These are phyloP conservation scores for Rhopilema esculentum DNA, from an alignment of 30 jellyfish, hydroid and myxozoan species.

Conservation along the genomic window DNA sequence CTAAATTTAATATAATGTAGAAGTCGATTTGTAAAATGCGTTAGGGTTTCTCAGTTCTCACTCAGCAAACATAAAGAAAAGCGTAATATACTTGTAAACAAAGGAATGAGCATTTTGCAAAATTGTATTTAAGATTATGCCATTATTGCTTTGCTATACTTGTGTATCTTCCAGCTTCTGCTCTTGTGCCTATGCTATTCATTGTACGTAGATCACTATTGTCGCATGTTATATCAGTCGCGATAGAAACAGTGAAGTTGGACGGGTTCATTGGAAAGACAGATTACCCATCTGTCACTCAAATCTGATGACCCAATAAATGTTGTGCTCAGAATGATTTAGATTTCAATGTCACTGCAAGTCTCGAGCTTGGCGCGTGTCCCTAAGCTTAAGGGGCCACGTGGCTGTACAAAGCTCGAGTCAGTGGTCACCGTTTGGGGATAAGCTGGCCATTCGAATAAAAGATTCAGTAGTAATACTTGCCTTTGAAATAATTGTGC, in stretches of 20 bases:
- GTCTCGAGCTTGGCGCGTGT: constrained; percentile 32
- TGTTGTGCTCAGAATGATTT: constrained; percentile 5
- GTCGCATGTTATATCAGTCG: not conserved
- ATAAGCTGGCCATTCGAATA: constrained; percentile 5
- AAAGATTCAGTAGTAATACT: not conserved
- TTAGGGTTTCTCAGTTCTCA: too few species aligned
- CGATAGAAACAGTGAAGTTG: not conserved
- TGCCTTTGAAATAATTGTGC: not conserved
- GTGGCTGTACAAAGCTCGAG: constrained; percentile 20
- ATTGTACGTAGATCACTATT: not conserved
- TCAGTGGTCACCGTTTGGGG: constrained; percentile 38
- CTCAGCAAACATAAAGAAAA: too few species aligned
- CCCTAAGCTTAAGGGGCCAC: constrained; percentile 26
- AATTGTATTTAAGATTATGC: too few species aligned
- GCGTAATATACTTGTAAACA: too few species aligned
- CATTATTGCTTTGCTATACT: not conserved
- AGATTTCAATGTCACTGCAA: constrained; percentile 14
- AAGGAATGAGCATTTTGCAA: too few species aligned
- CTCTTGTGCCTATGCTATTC: not conserved
- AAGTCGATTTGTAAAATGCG: too few species aligned
- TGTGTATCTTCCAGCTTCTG: not conserved
- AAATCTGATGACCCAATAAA: constrained; percentile 6
- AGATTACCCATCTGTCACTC: constrained; percentile 29
- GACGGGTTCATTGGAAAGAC: not conserved
- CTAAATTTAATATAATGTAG: too few species aligned